These are phyloP conservation scores for Siniperca knerii DNA, from an alignment of 2,113 vertebrate species.

Conservation along the genomic window DNA sequence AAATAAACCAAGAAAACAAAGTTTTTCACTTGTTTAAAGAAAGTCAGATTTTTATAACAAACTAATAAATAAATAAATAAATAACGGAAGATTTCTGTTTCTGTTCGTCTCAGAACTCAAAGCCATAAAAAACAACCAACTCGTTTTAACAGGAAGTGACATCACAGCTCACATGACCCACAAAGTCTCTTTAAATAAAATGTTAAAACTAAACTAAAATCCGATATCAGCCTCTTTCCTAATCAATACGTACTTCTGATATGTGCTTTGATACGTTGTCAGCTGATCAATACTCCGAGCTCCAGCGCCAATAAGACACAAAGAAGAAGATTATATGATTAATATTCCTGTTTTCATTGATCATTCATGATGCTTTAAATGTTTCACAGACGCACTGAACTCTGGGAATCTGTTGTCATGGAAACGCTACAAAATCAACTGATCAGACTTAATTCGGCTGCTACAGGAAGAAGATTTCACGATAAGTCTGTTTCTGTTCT, in stretches of 20 bases:
- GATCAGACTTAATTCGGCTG: too few relatives aligned
- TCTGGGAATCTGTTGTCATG: not conserved
- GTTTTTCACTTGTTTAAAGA: not conserved
- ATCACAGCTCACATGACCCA: conserved; percentile 8
- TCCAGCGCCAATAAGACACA: not conserved
- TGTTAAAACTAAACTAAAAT: conserved; percentile 15
- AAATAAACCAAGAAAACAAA: not conserved
- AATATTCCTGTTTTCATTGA: not conserved
- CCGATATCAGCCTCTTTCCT: not conserved
- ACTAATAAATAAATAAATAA: conserved; percentile 22
- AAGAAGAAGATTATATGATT: not conserved
- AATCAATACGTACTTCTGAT: conserved; percentile 16
- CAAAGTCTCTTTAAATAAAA: conserved; percentile 35
- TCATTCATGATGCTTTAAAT: too few relatives aligned
- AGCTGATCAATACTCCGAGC: not conserved
- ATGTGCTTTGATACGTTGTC: conserved; percentile 29
- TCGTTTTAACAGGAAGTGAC: conserved; percentile 39
- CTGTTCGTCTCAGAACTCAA: conserved; percentile 2
- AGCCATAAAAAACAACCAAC: conserved; percentile 11
- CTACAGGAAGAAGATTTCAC: not conserved
- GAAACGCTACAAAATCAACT: not conserved
- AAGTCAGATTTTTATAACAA: not conserved
- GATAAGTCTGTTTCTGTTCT: not conserved
- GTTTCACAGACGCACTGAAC: not conserved
- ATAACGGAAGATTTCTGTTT: conserved; percentile 12